Evolutionary conservation across 2,113 vertebrate species (phyloP).

Genomic region (Hypocryptadius cinnamomeus): DNA sequence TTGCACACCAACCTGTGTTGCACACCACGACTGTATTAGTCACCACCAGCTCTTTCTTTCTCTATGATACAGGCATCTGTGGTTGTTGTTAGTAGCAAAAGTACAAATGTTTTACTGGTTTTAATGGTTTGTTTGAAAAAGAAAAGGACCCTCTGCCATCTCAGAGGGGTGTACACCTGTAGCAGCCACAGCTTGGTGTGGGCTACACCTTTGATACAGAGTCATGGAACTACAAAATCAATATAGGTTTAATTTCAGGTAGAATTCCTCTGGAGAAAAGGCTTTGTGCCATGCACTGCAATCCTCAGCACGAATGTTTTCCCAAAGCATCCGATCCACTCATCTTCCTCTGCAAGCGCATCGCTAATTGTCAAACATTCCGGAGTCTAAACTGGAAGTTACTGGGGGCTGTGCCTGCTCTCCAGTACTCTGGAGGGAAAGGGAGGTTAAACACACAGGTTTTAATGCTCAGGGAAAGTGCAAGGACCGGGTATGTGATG

Average conservation of each 20-base stretch:
- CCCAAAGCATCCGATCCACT: slow-evolving; percentile 2
- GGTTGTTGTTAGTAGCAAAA: neutral
- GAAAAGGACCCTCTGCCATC: neutral
- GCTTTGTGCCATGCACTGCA: neutral
- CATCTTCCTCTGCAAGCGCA: slow-evolving; percentile 22
- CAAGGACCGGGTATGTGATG: slow-evolving; percentile 69
- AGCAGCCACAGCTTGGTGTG: neutral
- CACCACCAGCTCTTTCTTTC: neutral
- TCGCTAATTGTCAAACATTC: neutral
- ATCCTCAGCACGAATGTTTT: neutral
- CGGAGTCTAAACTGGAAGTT: neutral
- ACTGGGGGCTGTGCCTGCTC: neutral
- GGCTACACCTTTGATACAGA: neutral
- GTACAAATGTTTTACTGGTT: neutral
- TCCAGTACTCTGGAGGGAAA: slow-evolving; percentile 43
- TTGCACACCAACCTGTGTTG: slow-evolving; percentile 34
- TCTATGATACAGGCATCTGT: slow-evolving; percentile 25
- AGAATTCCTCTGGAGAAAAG: slow-evolving; percentile 22
- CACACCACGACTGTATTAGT: neutral
- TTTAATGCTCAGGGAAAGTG: slow-evolving; percentile 75
- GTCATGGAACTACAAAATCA: slow-evolving; percentile 4
- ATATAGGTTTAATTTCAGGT: neutral
- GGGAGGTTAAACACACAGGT: slow-evolving; percentile 67
- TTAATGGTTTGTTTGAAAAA: neutral
- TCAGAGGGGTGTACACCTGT: neutral